Base-by-base conservation (phyloP, 2,797 vertebrate genomes). In the Galagoides demidoff region DNA sequence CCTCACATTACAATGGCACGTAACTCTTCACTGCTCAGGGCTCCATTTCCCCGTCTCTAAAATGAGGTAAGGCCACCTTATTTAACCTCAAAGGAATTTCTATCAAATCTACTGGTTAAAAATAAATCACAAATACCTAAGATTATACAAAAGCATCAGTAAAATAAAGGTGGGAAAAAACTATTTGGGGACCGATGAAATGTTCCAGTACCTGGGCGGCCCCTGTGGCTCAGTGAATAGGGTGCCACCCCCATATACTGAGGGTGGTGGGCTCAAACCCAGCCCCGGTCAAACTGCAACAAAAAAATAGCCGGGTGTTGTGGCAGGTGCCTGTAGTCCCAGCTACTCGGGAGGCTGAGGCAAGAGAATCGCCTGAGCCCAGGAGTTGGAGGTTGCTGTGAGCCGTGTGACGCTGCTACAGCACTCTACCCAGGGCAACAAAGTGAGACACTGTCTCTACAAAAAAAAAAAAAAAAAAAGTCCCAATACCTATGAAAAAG, bases 61-160 rank as follows among this genome's bases (percentile, higher is more conserved):
- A 92, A 84, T 39, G 43, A 81, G 37, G 14, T 79, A 91, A 74
- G 1, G 43, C 1, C 9, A 73, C 22, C 19, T 34, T 68, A 70
- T 20, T 90, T 91, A 92, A 83, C 29, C 7, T 84, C 31, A 89
- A 87, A 92, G 34, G 12, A 61, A 16, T 78, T 78, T 52, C n/a
- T 93, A 22, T 76, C 19, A 93, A 70, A 64, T 79, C 37, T 59
- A 9, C 11, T 93, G 6, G 82, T 76, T 66, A 78, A 77, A 92
- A 85, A 74, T 83, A 74, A 95, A 78, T 89, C 59, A 76, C 11
- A 70, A 43, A 57, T 61, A 74, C 84, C 55, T 88, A 78, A 92
- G 11, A 83, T 27, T 2, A 64, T 86, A 25, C 49, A 29, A 90
- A 96, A 81, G 39, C 27, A 81, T 64, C 31, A 45, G 17, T 63